phyloP scores from a whole-genome alignment of 1,140 invertebrate species.

The Stenopsyche tienmushanensis region DNA sequence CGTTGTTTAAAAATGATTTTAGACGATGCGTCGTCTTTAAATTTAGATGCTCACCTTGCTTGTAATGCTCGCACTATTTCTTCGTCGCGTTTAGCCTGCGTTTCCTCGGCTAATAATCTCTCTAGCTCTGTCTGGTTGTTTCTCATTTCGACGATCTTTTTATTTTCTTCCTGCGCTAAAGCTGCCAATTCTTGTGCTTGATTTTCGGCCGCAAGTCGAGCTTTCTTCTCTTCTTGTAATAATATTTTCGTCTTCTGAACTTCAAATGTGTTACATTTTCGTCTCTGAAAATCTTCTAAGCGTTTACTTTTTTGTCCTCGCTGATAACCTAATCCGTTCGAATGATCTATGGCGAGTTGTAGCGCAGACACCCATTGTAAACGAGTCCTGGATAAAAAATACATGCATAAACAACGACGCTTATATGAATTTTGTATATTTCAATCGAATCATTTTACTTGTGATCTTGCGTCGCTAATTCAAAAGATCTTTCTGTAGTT shows the following conservation, averaged over 20 bases:
- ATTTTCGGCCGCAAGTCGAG: slow-evolving; percentile 67
- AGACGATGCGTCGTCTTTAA: too few species aligned
- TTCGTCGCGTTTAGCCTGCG: slow-evolving; percentile 79
- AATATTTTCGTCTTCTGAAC: slow-evolving; percentile 55
- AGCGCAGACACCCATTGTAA: slow-evolving; percentile 73
- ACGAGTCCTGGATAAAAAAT: slow-evolving; percentile 52
- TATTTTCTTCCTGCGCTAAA: slow-evolving; percentile 68
- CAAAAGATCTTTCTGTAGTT: slow-evolving; percentile 67
- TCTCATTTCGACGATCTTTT: slow-evolving; percentile 70
- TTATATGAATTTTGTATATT: not conserved
- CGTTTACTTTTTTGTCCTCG: slow-evolving; percentile 61
- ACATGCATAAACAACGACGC: not conserved
- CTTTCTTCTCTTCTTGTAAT: slow-evolving; percentile 65
- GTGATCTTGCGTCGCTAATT: slow-evolving; percentile 68
- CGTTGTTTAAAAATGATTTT: too few species aligned
- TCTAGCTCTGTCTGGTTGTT: slow-evolving; percentile 67
- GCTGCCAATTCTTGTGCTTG: slow-evolving; percentile 64
- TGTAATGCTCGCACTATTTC: slow-evolving; percentile 77
- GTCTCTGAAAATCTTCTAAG: slow-evolving; percentile 60
- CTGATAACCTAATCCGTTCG: slow-evolving; percentile 67
- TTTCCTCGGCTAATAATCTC: slow-evolving; percentile 72
- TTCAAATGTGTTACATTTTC: slow-evolving; percentile 58
- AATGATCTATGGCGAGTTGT: slow-evolving; percentile 67
- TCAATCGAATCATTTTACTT: slow-evolving; percentile 49
- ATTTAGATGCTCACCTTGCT: slow-evolving; percentile 61